These are phyloP conservation scores for Scaptomyza parva DNA, from an alignment of 2,888 invertebrate genomes.

Conservation along the genomic window DNA sequence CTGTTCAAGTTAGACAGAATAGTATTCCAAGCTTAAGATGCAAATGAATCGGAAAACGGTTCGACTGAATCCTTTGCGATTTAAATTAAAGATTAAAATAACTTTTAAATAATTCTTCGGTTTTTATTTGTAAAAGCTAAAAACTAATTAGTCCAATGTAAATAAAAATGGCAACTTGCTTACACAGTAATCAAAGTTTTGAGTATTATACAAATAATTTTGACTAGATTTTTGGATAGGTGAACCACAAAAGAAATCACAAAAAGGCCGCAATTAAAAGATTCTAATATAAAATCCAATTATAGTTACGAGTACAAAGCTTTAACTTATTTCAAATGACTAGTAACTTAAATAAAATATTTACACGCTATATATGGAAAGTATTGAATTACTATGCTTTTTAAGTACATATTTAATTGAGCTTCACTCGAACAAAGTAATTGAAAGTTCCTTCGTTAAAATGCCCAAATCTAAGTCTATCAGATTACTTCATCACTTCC, in stretches of 20 bases:
- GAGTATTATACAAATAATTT: slow-evolving; percentile 49
- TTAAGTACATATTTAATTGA: slow-evolving; percentile 22
- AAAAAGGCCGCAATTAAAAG: slow-evolving; percentile 66
- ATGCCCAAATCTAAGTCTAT: slow-evolving; percentile 16
- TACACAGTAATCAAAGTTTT: slow-evolving; percentile 20
- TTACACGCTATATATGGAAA: slow-evolving; percentile 16
- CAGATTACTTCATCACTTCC: slow-evolving; percentile 16
- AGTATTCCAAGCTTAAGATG: too few species aligned
- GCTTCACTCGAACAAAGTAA: slow-evolving; percentile 28
- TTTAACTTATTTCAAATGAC: slow-evolving; percentile 30
- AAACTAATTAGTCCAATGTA: slow-evolving; percentile 15
- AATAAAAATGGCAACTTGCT: slow-evolving; percentile 16
- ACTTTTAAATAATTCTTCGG: slow-evolving; percentile 11
- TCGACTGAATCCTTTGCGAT: too few species aligned
- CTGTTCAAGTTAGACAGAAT: too few species aligned
- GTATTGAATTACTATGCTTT: too few species aligned
- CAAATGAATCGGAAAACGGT: too few species aligned
- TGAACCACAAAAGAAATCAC: slow-evolving; percentile 61
- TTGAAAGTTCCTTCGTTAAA: slow-evolving; percentile 13
- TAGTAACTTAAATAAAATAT: slow-evolving; percentile 24
- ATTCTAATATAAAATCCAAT: slow-evolving; percentile 41
- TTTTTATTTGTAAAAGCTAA: slow-evolving; percentile 31
- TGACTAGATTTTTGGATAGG: slow-evolving; percentile 68
- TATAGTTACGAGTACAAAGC: slow-evolving; percentile 28
- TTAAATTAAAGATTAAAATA: slow-evolving; percentile 4